These are phyloP conservation scores for Paracentrotus lividus DNA, from an alignment of 53 echinoderm and acorn worm genomes.

Conservation along the genomic window DNA sequence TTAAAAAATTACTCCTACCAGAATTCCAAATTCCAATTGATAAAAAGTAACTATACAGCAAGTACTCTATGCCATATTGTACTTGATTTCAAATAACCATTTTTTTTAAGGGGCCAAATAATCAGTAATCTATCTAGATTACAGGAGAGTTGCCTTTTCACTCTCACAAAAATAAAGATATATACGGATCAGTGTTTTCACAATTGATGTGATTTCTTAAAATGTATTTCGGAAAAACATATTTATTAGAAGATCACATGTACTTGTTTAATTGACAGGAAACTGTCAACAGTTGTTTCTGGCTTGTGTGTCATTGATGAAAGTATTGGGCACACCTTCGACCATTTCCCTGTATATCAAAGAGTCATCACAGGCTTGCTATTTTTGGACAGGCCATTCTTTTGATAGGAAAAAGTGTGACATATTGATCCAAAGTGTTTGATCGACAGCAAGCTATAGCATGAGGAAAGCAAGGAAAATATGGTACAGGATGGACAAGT, in stretches of 20 bases:
- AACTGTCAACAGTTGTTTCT: conserved; percentile 1
- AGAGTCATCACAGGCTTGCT: conserved; percentile 1
- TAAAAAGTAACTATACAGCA: too few species aligned
- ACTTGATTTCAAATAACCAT: too few species aligned
- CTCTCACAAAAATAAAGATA: neutral
- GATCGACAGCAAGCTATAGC: too few species aligned
- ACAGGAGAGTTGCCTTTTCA: neutral
- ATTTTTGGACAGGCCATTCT: neutral
- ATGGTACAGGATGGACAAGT: conserved; percentile 19
- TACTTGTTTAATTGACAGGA: too few species aligned
- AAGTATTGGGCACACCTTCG: neutral
- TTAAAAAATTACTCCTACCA: too few species aligned
- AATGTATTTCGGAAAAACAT: too few species aligned
- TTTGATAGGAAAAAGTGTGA: neutral
- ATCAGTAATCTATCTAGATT: neutral
- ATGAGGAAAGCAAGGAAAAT: conserved; percentile 3
- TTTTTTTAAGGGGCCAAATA: too few species aligned
- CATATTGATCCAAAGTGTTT: too few species aligned
- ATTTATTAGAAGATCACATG: too few species aligned
- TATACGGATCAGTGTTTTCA: neutral
- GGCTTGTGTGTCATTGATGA: neutral
- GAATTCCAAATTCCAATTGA: too few species aligned
- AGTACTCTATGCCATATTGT: too few species aligned
- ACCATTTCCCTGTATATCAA: neutral
- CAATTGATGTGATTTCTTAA: too few species aligned